Evolutionary conservation across 2,888 invertebrate species (phyloP), one percentile per base, ranked within the genome.

Genomic region (Platyscelio sp.): DNA sequence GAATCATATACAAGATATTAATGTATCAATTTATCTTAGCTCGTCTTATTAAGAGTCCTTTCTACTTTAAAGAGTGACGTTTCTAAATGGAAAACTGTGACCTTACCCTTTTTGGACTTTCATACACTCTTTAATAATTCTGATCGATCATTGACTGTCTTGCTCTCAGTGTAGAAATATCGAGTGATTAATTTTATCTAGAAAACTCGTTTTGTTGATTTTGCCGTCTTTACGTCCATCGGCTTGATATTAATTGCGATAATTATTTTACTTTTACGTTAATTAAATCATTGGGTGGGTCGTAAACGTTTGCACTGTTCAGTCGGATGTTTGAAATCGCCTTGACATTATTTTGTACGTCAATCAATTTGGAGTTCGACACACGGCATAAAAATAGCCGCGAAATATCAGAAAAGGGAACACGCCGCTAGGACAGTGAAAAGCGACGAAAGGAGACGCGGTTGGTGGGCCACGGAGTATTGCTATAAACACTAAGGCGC

Each of bases 401-500:
- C 46, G 40, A 63, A 67, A 80, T 85, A 72, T 77, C 26, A 43
- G 72, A 76, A 76, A 84, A 75, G 58, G 75, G 68, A 46, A 26
- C 70, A 67, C 61, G 49, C 26, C 13, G 33, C 27, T 43, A 67
- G 71, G 85, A 76, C 84, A 87, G 77, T 71, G 82, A 70, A 84
- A 84, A 76, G 86, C 83, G 86, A 85, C 78, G 67, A 85, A 85
- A 85, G 70, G 78, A 68, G 88, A 88, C 90, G 88, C 87, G 87
- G 85, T 89, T 90, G 90, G 89, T 90, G 90, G 90, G 89, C 90
- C 87, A 78, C 88, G 88, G 68, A 86, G 87, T 84, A 91, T 90
- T 92, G 93, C 90, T 94, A 94, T 95, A 95, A 95, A 95, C 95
- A 95, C 91, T 92, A 92, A 94, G 95, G 94, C 94, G 94, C 94